Conservation (phyloP, 2,113 vertebrate genomes). For the Castor canadensis region DNA sequence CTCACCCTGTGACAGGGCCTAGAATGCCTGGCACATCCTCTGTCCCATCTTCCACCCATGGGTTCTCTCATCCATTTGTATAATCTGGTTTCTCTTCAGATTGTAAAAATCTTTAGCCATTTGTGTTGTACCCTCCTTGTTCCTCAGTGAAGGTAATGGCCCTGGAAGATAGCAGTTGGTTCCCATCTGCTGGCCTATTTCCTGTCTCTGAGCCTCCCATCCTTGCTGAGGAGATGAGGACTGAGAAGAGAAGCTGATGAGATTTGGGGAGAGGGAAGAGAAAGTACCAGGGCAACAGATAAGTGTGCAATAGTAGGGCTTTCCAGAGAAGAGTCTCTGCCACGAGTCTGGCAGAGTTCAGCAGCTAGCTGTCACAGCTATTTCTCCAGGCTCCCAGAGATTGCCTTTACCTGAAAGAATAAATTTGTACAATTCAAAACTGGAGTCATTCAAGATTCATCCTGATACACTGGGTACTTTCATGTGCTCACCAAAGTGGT, state of each 20-base stretch:
- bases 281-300: too few relatives aligned
- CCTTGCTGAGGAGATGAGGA: neutral
- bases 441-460: neutral
- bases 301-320: neutral
- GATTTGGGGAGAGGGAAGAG: neutral
- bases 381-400: neutral
- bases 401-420: neutral
- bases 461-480: neutral
- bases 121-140: neutral
- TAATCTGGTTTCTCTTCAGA: too few relatives aligned
- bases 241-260: neutral
- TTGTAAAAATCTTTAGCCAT: too few relatives aligned
- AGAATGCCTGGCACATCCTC: too few relatives aligned
- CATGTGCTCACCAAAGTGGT: neutral
- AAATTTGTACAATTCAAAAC: slow-evolving; percentile 16
- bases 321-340: neutral
- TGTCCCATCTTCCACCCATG: neutral
- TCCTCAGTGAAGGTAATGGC: neutral
- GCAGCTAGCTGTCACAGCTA: neutral
- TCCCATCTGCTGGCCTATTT: neutral
- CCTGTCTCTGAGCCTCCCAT: neutral
- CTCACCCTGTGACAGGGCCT: neutral
- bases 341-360: neutral
- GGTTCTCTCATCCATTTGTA: too few relatives aligned
- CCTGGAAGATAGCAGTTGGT: neutral